Evolutionary conservation across 2,797 vertebrate genomes (phyloP).

Genomic region (Mycteria americana): DNA sequence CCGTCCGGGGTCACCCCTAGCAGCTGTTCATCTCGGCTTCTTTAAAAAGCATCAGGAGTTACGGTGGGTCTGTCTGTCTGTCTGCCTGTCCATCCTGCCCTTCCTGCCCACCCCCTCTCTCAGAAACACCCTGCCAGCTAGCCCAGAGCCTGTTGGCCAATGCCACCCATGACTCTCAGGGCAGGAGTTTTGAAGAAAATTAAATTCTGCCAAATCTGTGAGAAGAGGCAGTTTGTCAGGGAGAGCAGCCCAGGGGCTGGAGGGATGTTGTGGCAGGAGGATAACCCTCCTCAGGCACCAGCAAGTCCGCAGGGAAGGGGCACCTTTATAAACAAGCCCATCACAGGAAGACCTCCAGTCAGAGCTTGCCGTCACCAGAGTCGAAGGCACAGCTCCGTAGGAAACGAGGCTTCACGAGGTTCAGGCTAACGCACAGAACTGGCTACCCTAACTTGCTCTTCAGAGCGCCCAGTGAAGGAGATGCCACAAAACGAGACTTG

Average conservation of each 20-base stretch:
- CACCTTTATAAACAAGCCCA: neutral
- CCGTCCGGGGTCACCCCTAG: neutral
- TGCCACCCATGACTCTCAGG: neutral
- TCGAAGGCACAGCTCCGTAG: neutral
- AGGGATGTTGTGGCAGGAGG: neutral
- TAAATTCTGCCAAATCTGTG: neutral
- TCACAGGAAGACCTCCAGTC: neutral
- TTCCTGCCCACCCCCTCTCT: neutral
- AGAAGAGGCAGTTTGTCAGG: neutral
- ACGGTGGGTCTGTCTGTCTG: neutral
- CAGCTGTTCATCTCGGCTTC: neutral
- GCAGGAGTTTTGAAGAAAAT: neutral
- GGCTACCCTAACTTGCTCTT: neutral
- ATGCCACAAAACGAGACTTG: neutral
- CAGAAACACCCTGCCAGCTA: neutral
- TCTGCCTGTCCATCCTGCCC: neutral
- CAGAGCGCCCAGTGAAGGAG: neutral
- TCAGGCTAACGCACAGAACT: neutral
- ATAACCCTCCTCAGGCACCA: neutral
- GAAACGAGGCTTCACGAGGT: neutral
- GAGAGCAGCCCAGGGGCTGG: rapidly evolving
- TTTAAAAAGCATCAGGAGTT: neutral
- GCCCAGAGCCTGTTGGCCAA: neutral
- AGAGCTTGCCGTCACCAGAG: neutral
- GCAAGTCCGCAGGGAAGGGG: neutral